phyloP scores from a whole-genome alignment of 1,140 invertebrate species.

The Hyposmocoma kahamanoa region DNA sequence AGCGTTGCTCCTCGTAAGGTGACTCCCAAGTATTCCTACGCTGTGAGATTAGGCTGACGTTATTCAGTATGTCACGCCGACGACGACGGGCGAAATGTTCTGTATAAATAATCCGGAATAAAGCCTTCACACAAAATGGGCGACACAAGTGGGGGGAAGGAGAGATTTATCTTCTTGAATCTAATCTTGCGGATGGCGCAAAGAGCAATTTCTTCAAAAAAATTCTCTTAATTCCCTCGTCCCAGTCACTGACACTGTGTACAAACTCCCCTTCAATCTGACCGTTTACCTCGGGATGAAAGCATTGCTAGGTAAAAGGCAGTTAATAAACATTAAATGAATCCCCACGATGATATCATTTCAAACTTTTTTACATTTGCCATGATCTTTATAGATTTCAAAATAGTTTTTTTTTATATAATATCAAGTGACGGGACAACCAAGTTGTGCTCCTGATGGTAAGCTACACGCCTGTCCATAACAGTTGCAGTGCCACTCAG shows the following conservation, averaged over 20 bases:
- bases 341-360: too few species aligned
- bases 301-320: too few species aligned
- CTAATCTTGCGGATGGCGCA: constrained; percentile 64
- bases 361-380: too few species aligned
- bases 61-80: constrained; percentile 49
- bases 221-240: constrained; percentile 41
- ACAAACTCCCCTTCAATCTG: constrained; percentile 38
- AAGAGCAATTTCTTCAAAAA: constrained; percentile 55
- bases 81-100: constrained; percentile 47
- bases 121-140: constrained; percentile 58
- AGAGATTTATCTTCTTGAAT: constrained; percentile 65
- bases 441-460: too few species aligned
- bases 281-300: too few species aligned
- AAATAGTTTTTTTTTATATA: too few species aligned
- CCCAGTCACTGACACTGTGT: constrained; percentile 26
- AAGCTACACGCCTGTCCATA: too few species aligned
- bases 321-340: too few species aligned
- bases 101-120: constrained; percentile 65
- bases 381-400: too few species aligned
- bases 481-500: too few species aligned
- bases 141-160: constrained; percentile 46
- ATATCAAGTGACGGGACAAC: too few species aligned
- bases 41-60: constrained; percentile 39
- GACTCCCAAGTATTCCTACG: constrained; percentile 18
- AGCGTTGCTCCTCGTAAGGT: constrained; percentile 11